phyloP scores from a whole-genome alignment of 2,888 invertebrate genomes.

The Hydroisotoma schaefferi region DNA sequence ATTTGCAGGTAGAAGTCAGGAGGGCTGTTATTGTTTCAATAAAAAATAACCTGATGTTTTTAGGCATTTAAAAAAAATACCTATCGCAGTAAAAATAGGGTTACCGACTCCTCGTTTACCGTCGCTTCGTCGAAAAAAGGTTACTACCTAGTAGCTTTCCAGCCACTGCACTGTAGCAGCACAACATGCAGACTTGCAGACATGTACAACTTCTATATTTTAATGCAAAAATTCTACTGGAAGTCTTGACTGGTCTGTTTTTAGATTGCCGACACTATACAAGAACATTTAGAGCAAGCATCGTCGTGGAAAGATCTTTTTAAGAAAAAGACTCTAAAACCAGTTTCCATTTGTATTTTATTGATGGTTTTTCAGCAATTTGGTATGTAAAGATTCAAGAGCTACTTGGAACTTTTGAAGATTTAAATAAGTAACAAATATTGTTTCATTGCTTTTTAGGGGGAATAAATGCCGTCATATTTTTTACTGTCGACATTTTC shows the following conservation, averaged over 20 bases:
- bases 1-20: too few species aligned
- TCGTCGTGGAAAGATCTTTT: conserved; percentile 13
- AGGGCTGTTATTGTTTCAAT: too few species aligned
- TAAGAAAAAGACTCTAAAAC: conserved; percentile 53
- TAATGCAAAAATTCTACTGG: too few species aligned
- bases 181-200: too few species aligned
- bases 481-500: conserved; percentile 72
- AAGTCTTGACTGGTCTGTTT: background rate
- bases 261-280: conserved; percentile 25
- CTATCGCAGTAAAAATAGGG: too few species aligned
- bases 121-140: too few species aligned
- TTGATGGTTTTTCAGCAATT: conserved; percentile 83
- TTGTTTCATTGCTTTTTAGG: conserved; percentile 50
- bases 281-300: conserved; percentile 8
- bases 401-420: background rate
- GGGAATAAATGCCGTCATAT: conserved; percentile 79
- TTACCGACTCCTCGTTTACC: too few species aligned
- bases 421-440: background rate
- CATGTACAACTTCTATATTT: too few species aligned
- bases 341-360: conserved; percentile 68
- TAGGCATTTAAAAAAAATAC: too few species aligned
- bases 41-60: too few species aligned
- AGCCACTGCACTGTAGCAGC: too few species aligned
- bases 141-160: too few species aligned
- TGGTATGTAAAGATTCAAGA: conserved; percentile 52